Percentiles rank a stretch among this genome's conserved stretches.
These are phyloP conservation scores for Pachycephus smyrnensis DNA, from an alignment of 2,888 invertebrate species.

Conservation along the genomic window DNA sequence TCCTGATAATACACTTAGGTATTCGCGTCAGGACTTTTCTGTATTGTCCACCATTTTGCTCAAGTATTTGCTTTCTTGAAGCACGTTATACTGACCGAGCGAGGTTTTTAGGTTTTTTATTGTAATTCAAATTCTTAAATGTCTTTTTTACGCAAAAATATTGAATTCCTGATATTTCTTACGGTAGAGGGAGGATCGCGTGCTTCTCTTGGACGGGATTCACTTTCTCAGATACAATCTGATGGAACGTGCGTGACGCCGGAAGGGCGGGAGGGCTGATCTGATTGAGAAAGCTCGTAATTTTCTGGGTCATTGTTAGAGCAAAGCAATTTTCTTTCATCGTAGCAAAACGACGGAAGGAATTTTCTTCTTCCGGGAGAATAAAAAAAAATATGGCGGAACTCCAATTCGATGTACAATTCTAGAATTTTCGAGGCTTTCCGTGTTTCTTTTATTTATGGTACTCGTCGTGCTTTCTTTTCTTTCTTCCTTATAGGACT, in stretches of 20 bases:
- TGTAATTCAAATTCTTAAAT: neutral
- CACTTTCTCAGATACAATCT: neutral
- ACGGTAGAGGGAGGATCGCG: neutral
- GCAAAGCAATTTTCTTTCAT: neutral
- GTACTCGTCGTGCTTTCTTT: neutral
- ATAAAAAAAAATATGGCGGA: neutral
- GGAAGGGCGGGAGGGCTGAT: neutral
- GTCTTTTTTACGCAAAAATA: neutral
- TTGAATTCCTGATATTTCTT: neutral
- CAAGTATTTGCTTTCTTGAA: too few species aligned
- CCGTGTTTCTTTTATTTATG: neutral
- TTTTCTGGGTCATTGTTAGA: neutral
- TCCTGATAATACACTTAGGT: neutral
- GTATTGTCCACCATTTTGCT: too few species aligned
- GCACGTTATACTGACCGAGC: neutral
- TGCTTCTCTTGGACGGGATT: neutral
- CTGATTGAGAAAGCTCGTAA: neutral
- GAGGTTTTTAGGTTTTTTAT: neutral
- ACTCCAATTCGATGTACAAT: neutral
- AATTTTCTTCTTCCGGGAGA: neutral
- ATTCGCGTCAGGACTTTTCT: too few species aligned
- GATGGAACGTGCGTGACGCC: neutral
- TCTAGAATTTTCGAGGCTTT: neutral
- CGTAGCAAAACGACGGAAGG: neutral
- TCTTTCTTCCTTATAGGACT: neutral